Base-by-base conservation (phyloP, 2,888 invertebrate species). In the Neoascia interrupta region DNA sequence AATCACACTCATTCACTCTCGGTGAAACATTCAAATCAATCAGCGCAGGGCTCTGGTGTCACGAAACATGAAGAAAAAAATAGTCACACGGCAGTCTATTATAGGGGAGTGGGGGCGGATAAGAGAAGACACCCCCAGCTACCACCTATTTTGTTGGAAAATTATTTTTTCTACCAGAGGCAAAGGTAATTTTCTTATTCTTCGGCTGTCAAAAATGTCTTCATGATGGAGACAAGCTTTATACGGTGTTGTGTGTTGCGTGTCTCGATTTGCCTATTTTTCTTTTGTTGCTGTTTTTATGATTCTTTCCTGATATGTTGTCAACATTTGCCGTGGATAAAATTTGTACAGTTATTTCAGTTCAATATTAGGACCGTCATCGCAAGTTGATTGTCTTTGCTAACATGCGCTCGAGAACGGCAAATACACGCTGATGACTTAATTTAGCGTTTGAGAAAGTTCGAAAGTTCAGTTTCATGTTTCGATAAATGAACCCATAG, bases 11-110 rank as follows among this genome's bases (percentile, higher is more conserved):
- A 45, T 70, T 69, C 63, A 43, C 36, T 80, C 84, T 83, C 85
- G 85, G 84, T 84, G 85, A 83, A 85, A 85, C 84, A 85, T 85
- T 85, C 85, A 85, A 85, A 85, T 85, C 85, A 85, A 85, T 85
- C 85, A 85, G 84, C 76, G 60, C n/a, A n/a, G 70, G 70, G 70
- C 64, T 53, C 64, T 76, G n/a, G 60, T 76, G 76, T 70, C 76
- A 76, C 64, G 70, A 60, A 76, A 76, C 70, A 76, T 64, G 45
- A 19, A 70, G 54, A n/a, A n/a, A n/a, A 68, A 70, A 64, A 76
- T 70, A 76, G 70, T 76, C 70, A 45, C 51, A 43, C 43, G n/a
- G n/a, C 28, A 16, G 6, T 11, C 1, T 1, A n/a, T n/a, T n/a
- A n/a, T n/a, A n/a, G n/a, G n/a, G n/a, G n/a, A n/a, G n/a, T n/a